Evolutionary conservation across 2,113 vertebrate species (phyloP), one percentile per base, ranked within the genome.

Genomic region (Podiceps cristatus): DNA sequence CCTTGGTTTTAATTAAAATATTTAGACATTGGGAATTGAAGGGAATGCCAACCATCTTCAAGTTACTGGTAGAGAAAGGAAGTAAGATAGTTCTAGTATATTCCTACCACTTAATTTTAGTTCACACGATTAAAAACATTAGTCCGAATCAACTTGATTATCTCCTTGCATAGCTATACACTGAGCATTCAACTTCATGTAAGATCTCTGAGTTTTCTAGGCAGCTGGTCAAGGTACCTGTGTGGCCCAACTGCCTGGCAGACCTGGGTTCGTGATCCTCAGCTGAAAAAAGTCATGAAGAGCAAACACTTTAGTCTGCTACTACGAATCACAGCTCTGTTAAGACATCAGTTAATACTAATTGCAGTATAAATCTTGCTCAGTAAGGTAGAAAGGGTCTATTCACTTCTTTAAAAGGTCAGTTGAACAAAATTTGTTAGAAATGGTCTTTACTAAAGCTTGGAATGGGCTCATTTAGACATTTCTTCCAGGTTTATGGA

Each of bases 361-460:
- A 5, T 11, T 77, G 42, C 55, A 85, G 72, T 78, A 60, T 86
- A 93, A 93, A 94, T 90, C 85, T 92, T 88, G 78, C 84, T 97
- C 78, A 76, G 82, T 86, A 95, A 97, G 86, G 77, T 77, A 81
- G 47, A 96, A 96, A 80, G n/a, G 44, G 40, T 76, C 92, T 92
- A 86, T 96, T 94, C 93, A 93, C 85, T 94, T 93, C 93, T 95
- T 66, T n/a, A 58, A 5, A 49, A 64, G 13, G 42, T 76, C 93
- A 95, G 71, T 75, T 96, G 96, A 95, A 92, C 81, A 78, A 81
- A 44, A 71, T 80, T 71, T 94, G 80, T 87, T 90, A 94, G 93
- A 98, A 97, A 75, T 37, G 37, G 75, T 94, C 83, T 89, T 90
- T 79, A 59, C 59, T 91, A 90, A 91, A 83, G 79, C 44, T 91